Evolutionary conservation across 1,140 invertebrate genomes (phyloP), one percentile per base, ranked within the genome.

Genomic region (Hirudo medicinalis): DNA sequence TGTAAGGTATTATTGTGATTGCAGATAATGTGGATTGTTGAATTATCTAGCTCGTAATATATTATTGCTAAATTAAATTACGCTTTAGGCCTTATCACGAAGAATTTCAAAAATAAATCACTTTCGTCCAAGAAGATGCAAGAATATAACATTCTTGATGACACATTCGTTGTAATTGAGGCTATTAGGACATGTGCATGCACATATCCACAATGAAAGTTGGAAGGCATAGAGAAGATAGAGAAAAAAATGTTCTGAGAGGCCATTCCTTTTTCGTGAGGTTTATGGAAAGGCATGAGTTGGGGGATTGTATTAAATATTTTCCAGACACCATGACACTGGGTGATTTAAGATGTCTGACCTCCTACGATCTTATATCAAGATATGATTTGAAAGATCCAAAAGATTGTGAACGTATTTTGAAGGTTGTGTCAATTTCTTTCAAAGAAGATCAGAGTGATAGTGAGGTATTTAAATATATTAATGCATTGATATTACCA

Each of bases 311-410:
- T 70, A 72, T 80, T 15, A 75, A 76, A 67, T 75, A 77, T 63
- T 79, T 80, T 66, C 79, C 79, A 55, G 72, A 77, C 8, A 76
- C 76, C 70, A 80, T 80, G 78, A 77, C 79, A 4, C 72, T 80
- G 40, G 75, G 76, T 25, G 76, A 77, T 63, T 79, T 80, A 73
- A 77, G 76, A 77, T 78, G 32, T 22, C 40, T 63, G 22, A 71
- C 40, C 9, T 66, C 70, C 4, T 49, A 70, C 19, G 73, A 74
- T 27, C 67, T 74, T 29, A 19, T 53, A 53, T 53, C 49, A 49
- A 74, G 68, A 63, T 74, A 67, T 66, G 70, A 67, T 53, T 49
- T 74, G 27, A 29, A 67, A 29, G 70, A 74, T 54, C 22, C 57
- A 20, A 67, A 68, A 32, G 68, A 71, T n/a, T 22, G 70, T 22